Percentiles rank a stretch among this genome's conserved stretches.
Evolutionary conservation across 2,888 invertebrate species (phyloP).

Genomic region (Lepidonotus clava): DNA sequence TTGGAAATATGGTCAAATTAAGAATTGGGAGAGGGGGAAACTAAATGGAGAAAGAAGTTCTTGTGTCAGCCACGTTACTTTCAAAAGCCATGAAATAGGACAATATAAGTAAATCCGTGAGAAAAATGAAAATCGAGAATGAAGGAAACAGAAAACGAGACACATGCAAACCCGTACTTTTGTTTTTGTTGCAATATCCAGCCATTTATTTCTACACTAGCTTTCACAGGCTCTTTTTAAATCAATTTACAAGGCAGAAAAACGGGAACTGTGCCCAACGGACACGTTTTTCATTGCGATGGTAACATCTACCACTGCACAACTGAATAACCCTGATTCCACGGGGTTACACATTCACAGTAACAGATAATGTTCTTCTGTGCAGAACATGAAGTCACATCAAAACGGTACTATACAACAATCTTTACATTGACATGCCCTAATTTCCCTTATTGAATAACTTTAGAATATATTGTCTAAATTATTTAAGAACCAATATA

Average conservation of each 20-base stretch:
- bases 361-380: background rate
- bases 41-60: no score
- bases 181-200: conserved; percentile 25
- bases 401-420: background rate
- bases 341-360: no score
- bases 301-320: background rate
- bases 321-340: background rate
- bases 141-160: background rate
- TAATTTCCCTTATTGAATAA: background rate
- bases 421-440: background rate
- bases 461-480: no score
- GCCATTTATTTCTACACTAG: conserved; percentile 40
- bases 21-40: no score
- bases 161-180: background rate
- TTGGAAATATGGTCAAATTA: no score
- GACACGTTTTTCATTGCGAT: background rate
- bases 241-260: background rate
- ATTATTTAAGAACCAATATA: no score
- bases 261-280: background rate
- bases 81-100: no score
- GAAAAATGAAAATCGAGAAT: no score
- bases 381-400: background rate
- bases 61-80: no score
- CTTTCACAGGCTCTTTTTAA: background rate
- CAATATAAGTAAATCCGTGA: no score